phyloP scores from a whole-genome alignment of 1,140 invertebrate genomes.

The Heterodera schachtii region DNA sequence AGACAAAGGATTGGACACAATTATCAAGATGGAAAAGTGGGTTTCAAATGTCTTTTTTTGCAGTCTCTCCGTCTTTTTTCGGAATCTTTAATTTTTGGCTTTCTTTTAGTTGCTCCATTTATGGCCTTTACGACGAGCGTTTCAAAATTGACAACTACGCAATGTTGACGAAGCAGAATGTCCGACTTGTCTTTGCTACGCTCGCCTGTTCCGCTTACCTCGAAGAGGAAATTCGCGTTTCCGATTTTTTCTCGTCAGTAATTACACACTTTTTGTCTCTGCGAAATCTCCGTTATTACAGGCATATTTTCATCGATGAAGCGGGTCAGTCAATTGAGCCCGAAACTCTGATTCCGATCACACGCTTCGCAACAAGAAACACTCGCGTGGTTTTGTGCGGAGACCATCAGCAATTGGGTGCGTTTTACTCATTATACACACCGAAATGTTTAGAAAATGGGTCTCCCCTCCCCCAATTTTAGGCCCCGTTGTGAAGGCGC shows the following conservation, averaged over 20 bases:
- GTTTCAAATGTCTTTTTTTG: neutral
- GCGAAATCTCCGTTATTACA: slow-evolving; percentile 15
- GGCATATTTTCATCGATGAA: slow-evolving; percentile 49
- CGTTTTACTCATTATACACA: slow-evolving; percentile 47
- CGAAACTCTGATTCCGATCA: slow-evolving; percentile 48
- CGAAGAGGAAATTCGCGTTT: neutral
- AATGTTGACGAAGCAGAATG: neutral
- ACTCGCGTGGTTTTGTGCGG: slow-evolving; percentile 78
- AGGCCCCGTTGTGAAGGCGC: slow-evolving; percentile 47
- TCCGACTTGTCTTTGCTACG: slow-evolving; percentile 34
- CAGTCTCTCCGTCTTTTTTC: neutral
- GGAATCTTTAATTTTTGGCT: neutral
- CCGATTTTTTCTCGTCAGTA: slow-evolving; percentile 34
- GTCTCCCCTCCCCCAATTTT: neutral
- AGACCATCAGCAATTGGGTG: slow-evolving; percentile 86
- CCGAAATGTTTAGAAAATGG: no score
- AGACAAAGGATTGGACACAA: slow-evolving; percentile 18
- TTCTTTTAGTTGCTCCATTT: slow-evolving; percentile 14
- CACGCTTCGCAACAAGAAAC: slow-evolving; percentile 18
- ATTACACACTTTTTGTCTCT: neutral
- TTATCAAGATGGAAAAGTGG: slow-evolving; percentile 28
- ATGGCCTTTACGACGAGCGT: slow-evolving; percentile 9
- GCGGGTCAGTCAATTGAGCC: slow-evolving; percentile 44
- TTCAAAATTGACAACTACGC: slow-evolving; percentile 18
- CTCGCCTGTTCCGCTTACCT: slow-evolving; percentile 32